Percentiles rank a stretch among this genome's conserved stretches.
Evolutionary conservation across 2,888 invertebrate species (phyloP).

Genomic region (Cremastinae sp.): DNA sequence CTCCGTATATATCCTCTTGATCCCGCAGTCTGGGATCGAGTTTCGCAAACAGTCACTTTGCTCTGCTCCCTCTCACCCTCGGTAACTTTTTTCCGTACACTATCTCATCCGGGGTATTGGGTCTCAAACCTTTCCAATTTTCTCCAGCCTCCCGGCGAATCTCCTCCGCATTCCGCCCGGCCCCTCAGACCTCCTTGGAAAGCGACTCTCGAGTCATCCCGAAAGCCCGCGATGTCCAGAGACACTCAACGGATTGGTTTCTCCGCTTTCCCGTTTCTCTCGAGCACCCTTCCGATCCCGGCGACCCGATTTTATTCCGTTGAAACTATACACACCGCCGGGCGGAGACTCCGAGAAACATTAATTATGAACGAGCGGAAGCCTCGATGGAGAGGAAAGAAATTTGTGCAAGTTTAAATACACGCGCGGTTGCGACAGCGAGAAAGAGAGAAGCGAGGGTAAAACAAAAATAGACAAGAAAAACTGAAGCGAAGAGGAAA

Average conservation of each 20-base stretch:
- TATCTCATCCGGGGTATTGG: constrained; percentile 48
- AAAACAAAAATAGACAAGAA: too few relatives aligned
- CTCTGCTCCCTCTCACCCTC: constrained; percentile 27
- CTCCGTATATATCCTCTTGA: constrained; percentile 22
- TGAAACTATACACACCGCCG: constrained; percentile 22
- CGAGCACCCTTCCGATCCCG: constrained; percentile 29
- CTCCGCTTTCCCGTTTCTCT: constrained; percentile 58
- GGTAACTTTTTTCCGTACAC: constrained; percentile 16
- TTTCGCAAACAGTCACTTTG: constrained; percentile 61
- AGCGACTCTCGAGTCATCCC: constrained; percentile 46
- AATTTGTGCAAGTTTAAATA: background rate
- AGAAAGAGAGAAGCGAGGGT: background rate
- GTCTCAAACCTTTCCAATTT: constrained; percentile 64
- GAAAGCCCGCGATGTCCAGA: constrained; percentile 41
- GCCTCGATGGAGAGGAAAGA: constrained; percentile 1
- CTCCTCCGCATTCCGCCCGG: constrained; percentile 23
- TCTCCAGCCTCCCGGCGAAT: constrained; percentile 34
- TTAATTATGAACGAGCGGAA: constrained; percentile 48
- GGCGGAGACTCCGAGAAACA: constrained; percentile 27
- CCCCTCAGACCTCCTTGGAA: constrained; percentile 1
- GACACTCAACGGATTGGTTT: constrained; percentile 61
- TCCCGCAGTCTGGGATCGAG: constrained; percentile 55
- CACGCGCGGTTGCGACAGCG: background rate
- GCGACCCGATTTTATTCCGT: constrained; percentile 31
- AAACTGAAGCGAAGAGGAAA: too few relatives aligned